Evolutionary conservation across 2,113 vertebrate genomes (phyloP).

Genomic region (Ibidorhyncha struthersii): DNA sequence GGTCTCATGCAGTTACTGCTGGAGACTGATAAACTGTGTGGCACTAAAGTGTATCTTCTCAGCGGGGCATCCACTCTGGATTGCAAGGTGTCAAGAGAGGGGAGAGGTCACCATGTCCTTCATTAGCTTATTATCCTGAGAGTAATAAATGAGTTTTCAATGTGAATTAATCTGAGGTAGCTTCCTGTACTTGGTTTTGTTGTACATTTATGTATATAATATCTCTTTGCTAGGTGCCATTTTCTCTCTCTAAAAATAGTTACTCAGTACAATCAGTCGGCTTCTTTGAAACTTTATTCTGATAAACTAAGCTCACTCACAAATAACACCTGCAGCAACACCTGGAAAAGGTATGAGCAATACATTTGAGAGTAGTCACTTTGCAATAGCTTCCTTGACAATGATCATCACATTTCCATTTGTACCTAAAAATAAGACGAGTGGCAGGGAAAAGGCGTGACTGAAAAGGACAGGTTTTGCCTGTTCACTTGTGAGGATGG

Average conservation of each 20-base stretch:
- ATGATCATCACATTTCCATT: neutral
- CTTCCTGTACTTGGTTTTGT: neutral
- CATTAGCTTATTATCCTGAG: neutral
- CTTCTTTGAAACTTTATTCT: neutral
- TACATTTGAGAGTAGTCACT: neutral
- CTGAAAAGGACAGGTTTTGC: neutral
- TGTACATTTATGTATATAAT: neutral
- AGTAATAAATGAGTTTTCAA: neutral
- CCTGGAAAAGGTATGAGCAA: neutral
- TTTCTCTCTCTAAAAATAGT: neutral
- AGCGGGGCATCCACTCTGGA: neutral
- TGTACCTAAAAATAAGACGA: neutral
- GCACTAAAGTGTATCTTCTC: neutral
- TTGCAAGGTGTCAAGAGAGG: neutral
- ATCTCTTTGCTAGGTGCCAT: neutral
- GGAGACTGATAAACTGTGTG: neutral
- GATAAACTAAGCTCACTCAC: neutral
- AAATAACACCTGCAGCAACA: slow-evolving; percentile 8
- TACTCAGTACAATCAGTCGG: neutral
- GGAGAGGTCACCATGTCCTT: neutral
- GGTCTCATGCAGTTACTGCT: neutral
- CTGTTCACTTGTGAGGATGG: neutral
- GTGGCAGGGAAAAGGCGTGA: neutral
- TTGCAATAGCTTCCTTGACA: neutral
- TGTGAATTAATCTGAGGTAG: neutral